Evolutionary conservation across 2,797 vertebrate genomes (phyloP), one percentile per base, ranked within the genome.

Genomic region (Tinamus major): DNA sequence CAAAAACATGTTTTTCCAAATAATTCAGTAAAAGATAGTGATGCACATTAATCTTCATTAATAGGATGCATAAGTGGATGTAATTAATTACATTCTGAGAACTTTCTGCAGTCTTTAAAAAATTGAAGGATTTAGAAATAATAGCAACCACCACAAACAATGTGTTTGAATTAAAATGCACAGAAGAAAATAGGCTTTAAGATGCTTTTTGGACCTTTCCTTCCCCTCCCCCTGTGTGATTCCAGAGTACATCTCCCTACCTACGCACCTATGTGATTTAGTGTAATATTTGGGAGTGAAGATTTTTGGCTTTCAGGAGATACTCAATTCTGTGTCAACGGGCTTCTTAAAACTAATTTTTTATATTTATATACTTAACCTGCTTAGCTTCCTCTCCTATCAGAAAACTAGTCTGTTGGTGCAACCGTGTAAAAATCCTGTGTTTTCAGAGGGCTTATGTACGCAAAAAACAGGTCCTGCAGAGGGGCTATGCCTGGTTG

Each of bases 1-100:
- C 41, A 82, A 86, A 79, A 93, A 37, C 16, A 9, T 89, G 37
- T 89, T 82, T 96, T 95, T 92, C 65, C 79, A 67, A 88, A 71
- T 82, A 82, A 67, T 46, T 91, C 79, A 92, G 48, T 74, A 55
- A 81, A 35, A 89, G 58, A 23, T 16, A 51, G 10, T 74, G 3
- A 6, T 81, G 35, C 29, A 31, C 8, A 2, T 26, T 67, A 83
- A 63, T 78, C 51, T 31, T 70, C 72, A 48, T 61, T 82, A 92
- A 58, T 23, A 44, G 23, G 21, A 81, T 6, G 12, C 8, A 31
- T 80, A 65, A 82, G 6, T 16, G 31, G 51, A 70, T 77, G 48
- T 55, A n/a, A 37, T 68, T 88, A 58, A 39, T 41, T 19, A 11
- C 71, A 21, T 11, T 75, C 24, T 70, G 42, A 88, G 31, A 72